phyloP scores from a whole-genome alignment of 2,797 vertebrate species.

The Falco columbarius region DNA sequence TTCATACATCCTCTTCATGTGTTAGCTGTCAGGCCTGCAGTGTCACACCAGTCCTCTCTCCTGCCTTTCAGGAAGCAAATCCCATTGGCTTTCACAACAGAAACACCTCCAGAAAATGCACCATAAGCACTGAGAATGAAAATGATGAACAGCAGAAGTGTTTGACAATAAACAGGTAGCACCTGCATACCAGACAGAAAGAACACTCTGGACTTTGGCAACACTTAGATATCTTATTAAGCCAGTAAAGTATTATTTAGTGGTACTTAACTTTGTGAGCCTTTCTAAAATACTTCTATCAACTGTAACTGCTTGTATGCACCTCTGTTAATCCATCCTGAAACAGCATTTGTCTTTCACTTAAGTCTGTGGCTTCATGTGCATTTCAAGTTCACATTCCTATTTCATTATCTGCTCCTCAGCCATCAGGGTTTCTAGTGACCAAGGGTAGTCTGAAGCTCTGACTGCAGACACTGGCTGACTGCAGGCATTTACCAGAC shows the following conservation, averaged over 20 bases:
- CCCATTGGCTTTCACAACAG: background rate
- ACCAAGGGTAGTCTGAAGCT: background rate
- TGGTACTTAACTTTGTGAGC: background rate
- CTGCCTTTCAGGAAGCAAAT: background rate
- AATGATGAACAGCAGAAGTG: background rate
- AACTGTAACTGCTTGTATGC: background rate
- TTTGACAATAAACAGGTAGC: background rate
- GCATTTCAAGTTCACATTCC: background rate
- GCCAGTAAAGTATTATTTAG: background rate
- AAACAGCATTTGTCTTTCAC: background rate
- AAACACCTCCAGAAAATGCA: background rate
- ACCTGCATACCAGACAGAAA: background rate
- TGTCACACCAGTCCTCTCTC: background rate
- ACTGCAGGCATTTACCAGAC: background rate
- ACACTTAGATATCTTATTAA: background rate
- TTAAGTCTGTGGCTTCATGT: background rate
- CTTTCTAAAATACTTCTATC: background rate
- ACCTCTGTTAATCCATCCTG: background rate
- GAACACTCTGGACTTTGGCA: background rate
- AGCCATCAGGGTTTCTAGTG: background rate
- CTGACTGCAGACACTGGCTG: background rate
- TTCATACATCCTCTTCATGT: rapidly evolving
- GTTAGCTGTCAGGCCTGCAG: background rate
- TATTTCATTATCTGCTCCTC: background rate
- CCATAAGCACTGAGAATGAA: background rate